Conservation (phyloP, 2,797 vertebrate species). For the Diplodus puntazzo region DNA sequence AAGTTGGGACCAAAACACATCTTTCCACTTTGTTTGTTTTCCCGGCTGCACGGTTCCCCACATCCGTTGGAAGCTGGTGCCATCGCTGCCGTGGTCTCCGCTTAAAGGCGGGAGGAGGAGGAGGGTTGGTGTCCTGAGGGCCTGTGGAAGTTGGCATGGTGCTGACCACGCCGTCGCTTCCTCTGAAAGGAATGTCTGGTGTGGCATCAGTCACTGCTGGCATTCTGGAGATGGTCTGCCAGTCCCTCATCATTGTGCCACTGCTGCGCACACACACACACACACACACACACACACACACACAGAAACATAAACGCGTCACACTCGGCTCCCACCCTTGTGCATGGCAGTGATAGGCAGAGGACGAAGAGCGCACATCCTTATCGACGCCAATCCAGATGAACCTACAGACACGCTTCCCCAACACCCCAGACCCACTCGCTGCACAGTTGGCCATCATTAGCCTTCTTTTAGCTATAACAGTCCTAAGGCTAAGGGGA, state of each 20-base stretch:
- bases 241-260: constrained; percentile 77
- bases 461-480: constrained; percentile 80
- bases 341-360: constrained; percentile 85
- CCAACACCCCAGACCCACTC: constrained; percentile 80
- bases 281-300: constrained; percentile 46
- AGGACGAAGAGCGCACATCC: constrained; percentile 81
- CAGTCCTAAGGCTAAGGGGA: constrained; percentile 84
- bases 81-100: constrained; percentile 60
- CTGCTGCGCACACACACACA: constrained; percentile 57
- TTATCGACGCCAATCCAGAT: constrained; percentile 90
- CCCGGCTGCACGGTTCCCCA: constrained; percentile 46
- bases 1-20: constrained; percentile 67
- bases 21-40: constrained; percentile 61
- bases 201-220: constrained; percentile 86
- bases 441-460: constrained; percentile 84
- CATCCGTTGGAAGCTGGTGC: constrained; percentile 59
- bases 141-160: constrained; percentile 72
- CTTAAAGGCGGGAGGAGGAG: constrained; percentile 47
- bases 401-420: constrained; percentile 86
- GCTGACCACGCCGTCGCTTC: constrained; percentile 69
- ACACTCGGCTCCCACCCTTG: constrained; percentile 72
- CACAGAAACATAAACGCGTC: constrained; percentile 61
- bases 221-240: constrained; percentile 79
- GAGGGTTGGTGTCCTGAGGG: constrained; percentile 60
- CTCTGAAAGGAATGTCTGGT: constrained; percentile 83